A percentile compares a stretch with the other conserved stretches of the same genome.
Conservation (phyloP, 2,797 vertebrate genomes). For the Lophotriccus pileatus region DNA sequence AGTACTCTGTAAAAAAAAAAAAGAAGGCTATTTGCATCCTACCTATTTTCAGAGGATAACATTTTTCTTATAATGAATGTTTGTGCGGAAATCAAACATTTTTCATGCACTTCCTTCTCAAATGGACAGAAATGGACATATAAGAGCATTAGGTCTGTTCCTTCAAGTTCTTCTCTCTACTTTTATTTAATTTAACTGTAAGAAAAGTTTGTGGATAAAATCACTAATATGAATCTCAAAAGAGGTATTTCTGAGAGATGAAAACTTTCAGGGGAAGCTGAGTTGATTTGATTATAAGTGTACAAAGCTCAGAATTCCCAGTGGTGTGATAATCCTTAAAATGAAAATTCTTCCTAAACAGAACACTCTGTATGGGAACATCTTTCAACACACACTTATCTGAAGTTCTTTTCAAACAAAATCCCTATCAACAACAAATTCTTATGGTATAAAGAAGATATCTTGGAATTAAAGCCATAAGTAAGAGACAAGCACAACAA, state of each 20-base stretch:
- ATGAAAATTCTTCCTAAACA: constrained; percentile 33
- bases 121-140: neutral
- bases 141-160: neutral
- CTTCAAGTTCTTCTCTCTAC: neutral
- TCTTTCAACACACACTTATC: neutral
- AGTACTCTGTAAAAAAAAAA: neutral
- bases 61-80: neutral
- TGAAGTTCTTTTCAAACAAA: constrained; percentile 21
- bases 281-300: constrained; percentile 23
- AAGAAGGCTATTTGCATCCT: neutral
- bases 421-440: constrained; percentile 5
- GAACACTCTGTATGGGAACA: neutral
- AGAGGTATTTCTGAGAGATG: neutral
- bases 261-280: constrained; percentile 33
- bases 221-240: constrained; percentile 17
- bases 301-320: constrained; percentile 35
- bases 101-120: neutral
- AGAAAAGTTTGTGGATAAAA: constrained; percentile 16
- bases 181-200: constrained; percentile 37
- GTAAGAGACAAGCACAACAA: neutral
- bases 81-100: neutral
- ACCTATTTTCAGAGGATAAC: neutral
- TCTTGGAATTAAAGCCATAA: neutral
- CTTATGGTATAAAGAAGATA: neutral
- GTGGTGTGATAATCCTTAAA: constrained; percentile 33